These are phyloP conservation scores for Pogonophryne albipinna DNA, from an alignment of 2,797 vertebrate genomes.

Conservation along the genomic window DNA sequence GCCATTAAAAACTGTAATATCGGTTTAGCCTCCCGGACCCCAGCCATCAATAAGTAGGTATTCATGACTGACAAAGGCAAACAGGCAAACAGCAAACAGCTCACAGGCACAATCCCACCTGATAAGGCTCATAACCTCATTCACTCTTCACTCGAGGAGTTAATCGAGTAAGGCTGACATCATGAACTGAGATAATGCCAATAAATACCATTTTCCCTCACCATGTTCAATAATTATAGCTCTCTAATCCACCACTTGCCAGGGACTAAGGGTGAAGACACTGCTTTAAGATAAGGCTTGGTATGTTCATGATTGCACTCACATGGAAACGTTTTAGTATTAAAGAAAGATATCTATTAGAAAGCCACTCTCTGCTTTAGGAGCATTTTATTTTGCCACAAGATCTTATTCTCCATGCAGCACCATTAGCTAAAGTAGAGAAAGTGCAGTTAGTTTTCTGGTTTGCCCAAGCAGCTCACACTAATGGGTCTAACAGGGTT, in stretches of 20 bases:
- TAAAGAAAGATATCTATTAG: slow-evolving; percentile 34
- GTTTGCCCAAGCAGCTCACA: slow-evolving; percentile 75
- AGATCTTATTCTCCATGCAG: slow-evolving; percentile 38
- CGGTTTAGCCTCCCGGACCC: slow-evolving; percentile 74
- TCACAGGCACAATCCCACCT: slow-evolving; percentile 76
- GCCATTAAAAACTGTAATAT: slow-evolving; percentile 81
- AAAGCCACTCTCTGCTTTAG: slow-evolving; percentile 37
- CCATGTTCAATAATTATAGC: slow-evolving; percentile 75
- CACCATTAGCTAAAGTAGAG: slow-evolving; percentile 29
- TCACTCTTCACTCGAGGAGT: slow-evolving; percentile 78
- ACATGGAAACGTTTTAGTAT: slow-evolving; percentile 39
- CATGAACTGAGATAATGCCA: slow-evolving; percentile 81
- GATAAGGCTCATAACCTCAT: slow-evolving; percentile 81
- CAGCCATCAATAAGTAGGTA: slow-evolving; percentile 75
- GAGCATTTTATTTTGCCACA: slow-evolving; percentile 41
- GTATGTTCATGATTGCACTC: slow-evolving; percentile 59
- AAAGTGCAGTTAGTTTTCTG: slow-evolving; percentile 64
- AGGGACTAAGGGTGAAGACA: slow-evolving; percentile 59
- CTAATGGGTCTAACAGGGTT: slow-evolving; percentile 75
- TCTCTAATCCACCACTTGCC: slow-evolving; percentile 71
- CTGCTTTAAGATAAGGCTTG: slow-evolving; percentile 58
- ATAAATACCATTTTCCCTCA: slow-evolving; percentile 79
- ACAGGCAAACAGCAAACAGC: slow-evolving; percentile 78
- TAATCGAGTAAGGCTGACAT: slow-evolving; percentile 81
- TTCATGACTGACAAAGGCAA: slow-evolving; percentile 79